Evolutionary conservation across 2,888 invertebrate species (phyloP), one percentile per base, ranked within the genome.

Genomic region (Oeneis ivallda): DNA sequence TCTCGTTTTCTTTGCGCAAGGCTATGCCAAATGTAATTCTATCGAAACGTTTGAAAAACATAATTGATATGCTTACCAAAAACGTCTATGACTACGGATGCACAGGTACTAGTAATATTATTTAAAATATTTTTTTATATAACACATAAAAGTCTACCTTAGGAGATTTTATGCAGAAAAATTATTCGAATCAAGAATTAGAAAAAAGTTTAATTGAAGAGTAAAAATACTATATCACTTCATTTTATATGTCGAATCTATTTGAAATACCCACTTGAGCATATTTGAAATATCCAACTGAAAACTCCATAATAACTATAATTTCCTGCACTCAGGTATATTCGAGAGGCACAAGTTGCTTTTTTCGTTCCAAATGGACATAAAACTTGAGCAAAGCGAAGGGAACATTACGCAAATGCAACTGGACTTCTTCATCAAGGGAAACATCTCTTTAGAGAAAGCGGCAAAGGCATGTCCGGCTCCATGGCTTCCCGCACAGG

Each of bases 41-140:
- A 0, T 75, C 82, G 2, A 95, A 94, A 76, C 93, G 98, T 9
- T 86, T 98, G 56, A 87, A 84, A 49, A 98, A 98, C 78, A 97
- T 98, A 66, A 96, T 97, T 69, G 94, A 94, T 61, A 96, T 95
- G 72, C 89, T 98, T 45, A 98, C 98, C 0, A 96, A 95, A 78
- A 97, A 96, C 78, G 95, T 98, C 0, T 98, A 98, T 78, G 96
- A 96, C 77, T 98, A 97, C 75, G 98, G 97, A 2, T 98, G 98
- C 77, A 97, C 96, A 34, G 95, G 94, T 94, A 76, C n/a, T 34
- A 19, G 13, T 17, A 5, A n/a, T 15, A 37, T 10, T 39, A 47
- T 47, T n/a, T n/a, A n/a, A n/a, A n/a, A 15, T 26, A 26, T 26
- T 26, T 26, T 26, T 26, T 26, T 26, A 26, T 26, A 4, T 26